These are phyloP conservation scores for Seriola dumerili DNA, from an alignment of 2,113 vertebrate species.

Conservation along the genomic window DNA sequence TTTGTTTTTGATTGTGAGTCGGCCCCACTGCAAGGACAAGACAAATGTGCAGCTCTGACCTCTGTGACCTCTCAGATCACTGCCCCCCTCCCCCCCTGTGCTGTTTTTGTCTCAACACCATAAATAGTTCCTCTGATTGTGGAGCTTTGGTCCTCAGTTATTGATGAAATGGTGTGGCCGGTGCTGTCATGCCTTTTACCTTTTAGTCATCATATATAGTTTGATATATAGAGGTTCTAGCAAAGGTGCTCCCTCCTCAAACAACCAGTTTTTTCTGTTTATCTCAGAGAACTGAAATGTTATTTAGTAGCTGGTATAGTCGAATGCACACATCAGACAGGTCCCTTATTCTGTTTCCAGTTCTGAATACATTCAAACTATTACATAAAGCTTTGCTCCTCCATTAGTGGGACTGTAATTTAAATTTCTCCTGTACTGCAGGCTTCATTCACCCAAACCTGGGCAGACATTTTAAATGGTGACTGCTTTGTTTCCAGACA, in stretches of 20 bases:
- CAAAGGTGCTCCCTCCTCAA: neutral
- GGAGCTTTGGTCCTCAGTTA: neutral
- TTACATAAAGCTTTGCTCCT: neutral
- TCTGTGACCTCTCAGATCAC: slow-evolving; percentile 40
- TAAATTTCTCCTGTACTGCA: neutral
- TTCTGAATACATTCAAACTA: neutral
- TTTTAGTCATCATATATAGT: neutral
- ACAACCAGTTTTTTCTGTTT: neutral
- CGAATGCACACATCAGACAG: neutral
- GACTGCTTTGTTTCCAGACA: neutral
- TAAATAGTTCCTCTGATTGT: slow-evolving; percentile 17
- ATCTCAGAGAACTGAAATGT: neutral
- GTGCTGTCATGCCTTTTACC: neutral
- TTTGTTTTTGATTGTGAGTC: slow-evolving; percentile 56
- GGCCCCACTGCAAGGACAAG: slow-evolving; percentile 43
- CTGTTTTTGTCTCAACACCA: neutral
- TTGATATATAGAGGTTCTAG: neutral
- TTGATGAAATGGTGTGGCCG: neutral
- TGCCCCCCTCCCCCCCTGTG: neutral
- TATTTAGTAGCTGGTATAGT: neutral
- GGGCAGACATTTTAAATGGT: neutral
- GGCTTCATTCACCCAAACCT: neutral
- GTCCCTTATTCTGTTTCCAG: neutral
- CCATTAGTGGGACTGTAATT: neutral
- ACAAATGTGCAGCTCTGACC: slow-evolving; percentile 59